Evolutionary conservation across 2,888 invertebrate species (phyloP), one percentile per base, ranked within the genome.

Genomic region (Ennomos erosarius): DNA sequence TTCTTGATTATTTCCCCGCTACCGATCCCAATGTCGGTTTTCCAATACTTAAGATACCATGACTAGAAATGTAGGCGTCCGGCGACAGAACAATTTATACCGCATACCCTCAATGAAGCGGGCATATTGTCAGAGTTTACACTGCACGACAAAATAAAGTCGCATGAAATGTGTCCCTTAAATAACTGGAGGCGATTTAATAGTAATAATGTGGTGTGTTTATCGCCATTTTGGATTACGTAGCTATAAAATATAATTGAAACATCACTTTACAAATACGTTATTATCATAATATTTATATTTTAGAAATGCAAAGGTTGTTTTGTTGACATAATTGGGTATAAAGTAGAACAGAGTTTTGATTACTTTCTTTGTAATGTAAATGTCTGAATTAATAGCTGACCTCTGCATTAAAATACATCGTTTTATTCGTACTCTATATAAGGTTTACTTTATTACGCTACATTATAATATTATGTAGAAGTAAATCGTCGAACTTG

Each of bases 71-170:
- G 71, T 73, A 66, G 71, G 71, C 69, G 73, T 64, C 55, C 53
- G 69, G 42, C 37, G 71, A 71, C 71, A 66, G 58, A 53, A 62
- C 65, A 68, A 70, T 69, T 71, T 70, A 69, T 68, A 63, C 45
- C 35, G 55, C 60, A 57, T 49, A 55, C 52, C 48, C 38, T 55
- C 62, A 60, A 60, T 62, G 60, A 62, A 54, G 57, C 57, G 55
- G 37, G 59, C 39, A 48, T 54, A 63, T 51, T 58, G 66, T 52
- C 62, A 56, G 59, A 53, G 40, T 63, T 58, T 67, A 64, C 67
- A 70, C 66, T 64, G 50, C 63, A 50, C 55, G 64, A 60, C 68
- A 67, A 59, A 60, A 70, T 71, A 65, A 65, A 62, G 55, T 60
- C 53, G 46, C 58, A 49, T 63, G 60, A 62, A 62, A 68, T 59